A percentile compares a stretch with the other conserved stretches of the same genome.
Evolutionary conservation across 2,888 invertebrate genomes (phyloP).

Genomic region (Euplagia quadripunctaria): DNA sequence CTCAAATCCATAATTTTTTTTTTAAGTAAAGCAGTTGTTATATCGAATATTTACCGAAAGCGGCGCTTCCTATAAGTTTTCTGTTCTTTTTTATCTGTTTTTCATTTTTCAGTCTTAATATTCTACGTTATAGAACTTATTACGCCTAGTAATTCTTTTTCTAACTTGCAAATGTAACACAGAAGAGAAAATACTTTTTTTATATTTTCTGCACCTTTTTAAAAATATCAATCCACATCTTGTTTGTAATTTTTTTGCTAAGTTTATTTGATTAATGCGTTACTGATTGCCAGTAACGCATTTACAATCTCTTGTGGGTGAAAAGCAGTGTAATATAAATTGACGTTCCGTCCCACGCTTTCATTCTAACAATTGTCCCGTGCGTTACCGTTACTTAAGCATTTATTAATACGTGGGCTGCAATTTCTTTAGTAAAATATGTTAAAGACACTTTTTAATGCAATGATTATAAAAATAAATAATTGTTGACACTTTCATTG

Average conservation of each 20-base stretch:
- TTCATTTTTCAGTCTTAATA: no score
- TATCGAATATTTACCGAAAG: no score
- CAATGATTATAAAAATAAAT: background rate
- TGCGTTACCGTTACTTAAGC: slow-evolving; percentile 41
- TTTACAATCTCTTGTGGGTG: slow-evolving; percentile 12
- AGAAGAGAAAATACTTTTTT: no score
- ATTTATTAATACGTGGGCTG: slow-evolving; percentile 36
- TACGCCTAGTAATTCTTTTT: no score
- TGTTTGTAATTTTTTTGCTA: background rate
- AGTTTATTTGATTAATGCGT: background rate
- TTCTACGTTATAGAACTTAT: no score
- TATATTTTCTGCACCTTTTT: no score
- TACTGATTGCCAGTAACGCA: background rate
- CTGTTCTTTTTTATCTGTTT: no score
- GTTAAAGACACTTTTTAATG: background rate
- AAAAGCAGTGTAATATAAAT: slow-evolving; percentile 17
- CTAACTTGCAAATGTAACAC: no score
- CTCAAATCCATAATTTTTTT: no score
- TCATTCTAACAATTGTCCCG: slow-evolving; percentile 46
- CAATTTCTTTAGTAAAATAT: background rate
- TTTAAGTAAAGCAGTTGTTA: no score
- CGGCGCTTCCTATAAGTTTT: no score
- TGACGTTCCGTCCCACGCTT: slow-evolving; percentile 45
- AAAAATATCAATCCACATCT: background rate
- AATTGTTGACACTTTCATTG: background rate